Conservation (phyloP, 2,888 invertebrate species). For the Thecophora atra region DNA sequence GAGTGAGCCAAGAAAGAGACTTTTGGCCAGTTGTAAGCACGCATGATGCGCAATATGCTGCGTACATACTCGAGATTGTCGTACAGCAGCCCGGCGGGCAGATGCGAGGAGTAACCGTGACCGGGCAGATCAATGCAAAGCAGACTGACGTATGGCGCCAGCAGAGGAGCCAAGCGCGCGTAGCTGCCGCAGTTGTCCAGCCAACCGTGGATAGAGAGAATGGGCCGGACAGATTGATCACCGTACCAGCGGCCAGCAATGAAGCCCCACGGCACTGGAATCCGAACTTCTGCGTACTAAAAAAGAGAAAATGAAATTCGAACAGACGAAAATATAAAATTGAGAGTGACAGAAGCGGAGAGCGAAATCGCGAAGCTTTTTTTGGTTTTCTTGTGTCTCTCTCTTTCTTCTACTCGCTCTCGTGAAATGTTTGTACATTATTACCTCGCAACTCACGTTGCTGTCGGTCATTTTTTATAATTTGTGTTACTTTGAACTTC, state of each 20-base stretch:
- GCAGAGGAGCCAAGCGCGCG: conserved; percentile 73
- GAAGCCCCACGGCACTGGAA: conserved; percentile 76
- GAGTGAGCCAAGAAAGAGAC: conserved; percentile 77
- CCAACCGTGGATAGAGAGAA: conserved; percentile 81
- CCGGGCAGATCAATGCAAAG: conserved; percentile 78
- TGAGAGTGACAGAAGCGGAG: too few relatives aligned
- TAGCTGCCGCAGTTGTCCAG: conserved; percentile 81
- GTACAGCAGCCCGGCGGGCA: conserved; percentile 70
- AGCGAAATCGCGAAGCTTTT: too few relatives aligned
- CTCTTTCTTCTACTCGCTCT: too few relatives aligned
- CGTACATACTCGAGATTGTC: conserved; percentile 64
- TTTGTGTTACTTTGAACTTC: too few relatives aligned
- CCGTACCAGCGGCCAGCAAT: conserved; percentile 79
- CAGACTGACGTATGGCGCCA: conserved; percentile 68
- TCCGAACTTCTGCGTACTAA: conserved; percentile 69
- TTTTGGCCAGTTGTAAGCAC: conserved; percentile 75
- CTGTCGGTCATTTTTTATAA: too few relatives aligned
- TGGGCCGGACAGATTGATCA: conserved; percentile 70
- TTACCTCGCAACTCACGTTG: too few relatives aligned
- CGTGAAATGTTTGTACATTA: too few relatives aligned
- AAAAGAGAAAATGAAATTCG: neutral
- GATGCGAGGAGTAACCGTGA: conserved; percentile 76
- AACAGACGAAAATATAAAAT: neutral
- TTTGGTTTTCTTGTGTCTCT: too few relatives aligned
- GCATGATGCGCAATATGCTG: conserved; percentile 69